A percentile compares a stretch with the other conserved stretches of the same genome.
phyloP scores from a whole-genome alignment of 2,888 invertebrate species.

The Habroteleia sp. region DNA sequence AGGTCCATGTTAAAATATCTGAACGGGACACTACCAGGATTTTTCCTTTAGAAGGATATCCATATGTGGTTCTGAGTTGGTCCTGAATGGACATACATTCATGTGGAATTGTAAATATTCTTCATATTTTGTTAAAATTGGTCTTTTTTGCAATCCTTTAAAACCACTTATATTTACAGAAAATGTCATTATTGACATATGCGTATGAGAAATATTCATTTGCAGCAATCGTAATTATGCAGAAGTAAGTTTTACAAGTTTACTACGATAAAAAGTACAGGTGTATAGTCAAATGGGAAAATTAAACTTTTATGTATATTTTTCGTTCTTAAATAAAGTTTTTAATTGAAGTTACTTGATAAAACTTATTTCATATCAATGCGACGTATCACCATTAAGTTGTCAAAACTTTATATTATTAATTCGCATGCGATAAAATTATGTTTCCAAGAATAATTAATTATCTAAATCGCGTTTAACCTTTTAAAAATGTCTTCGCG shows the following conservation, averaged over 20 bases:
- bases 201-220: too few species aligned
- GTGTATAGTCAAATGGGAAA: conserved; percentile 38
- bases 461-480: conserved; percentile 30
- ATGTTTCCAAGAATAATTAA: conserved; percentile 44
- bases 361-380: conserved; percentile 60
- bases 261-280: conserved; percentile 40
- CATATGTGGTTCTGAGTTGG: too few species aligned
- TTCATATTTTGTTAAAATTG: too few species aligned
- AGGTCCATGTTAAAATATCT: too few species aligned
- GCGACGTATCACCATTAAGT: conserved; percentile 52
- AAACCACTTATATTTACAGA: too few species aligned
- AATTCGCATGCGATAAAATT: conserved; percentile 43
- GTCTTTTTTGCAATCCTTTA: too few species aligned
- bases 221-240: conserved; percentile 27
- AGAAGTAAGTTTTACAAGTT: conserved; percentile 42
- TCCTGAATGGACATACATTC: too few species aligned
- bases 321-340: conserved; percentile 56
- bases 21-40: too few species aligned
- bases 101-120: too few species aligned
- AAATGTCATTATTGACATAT: too few species aligned
- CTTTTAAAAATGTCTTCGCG: conserved; percentile 10
- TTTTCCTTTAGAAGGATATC: too few species aligned
- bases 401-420: conserved; percentile 53
- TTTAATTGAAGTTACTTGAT: conserved; percentile 58
- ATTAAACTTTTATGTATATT: conserved; percentile 53